Evolutionary conservation across 2,888 invertebrate genomes (phyloP), one percentile per base, ranked within the genome.

Genomic region (Caenorhabditis sulstoni): DNA sequence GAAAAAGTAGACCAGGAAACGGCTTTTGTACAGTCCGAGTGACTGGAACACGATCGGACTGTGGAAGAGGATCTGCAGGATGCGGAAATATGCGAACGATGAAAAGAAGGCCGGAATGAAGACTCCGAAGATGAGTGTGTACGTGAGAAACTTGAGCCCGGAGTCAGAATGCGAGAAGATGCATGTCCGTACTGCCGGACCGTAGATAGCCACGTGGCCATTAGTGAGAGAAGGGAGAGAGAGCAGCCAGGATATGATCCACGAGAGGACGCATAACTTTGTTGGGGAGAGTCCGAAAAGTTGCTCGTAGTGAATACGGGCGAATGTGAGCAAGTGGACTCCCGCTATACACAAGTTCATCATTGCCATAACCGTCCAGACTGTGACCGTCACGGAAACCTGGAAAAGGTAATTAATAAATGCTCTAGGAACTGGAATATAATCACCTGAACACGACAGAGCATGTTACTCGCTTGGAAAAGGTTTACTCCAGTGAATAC

Each of bases 321-420:
- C 90, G 68, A 90, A 90, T 5, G 90, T 90, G 14, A 90, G 80
- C 52, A 90, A 77, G 61, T 90, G 90, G 3, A 90, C 89, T 23
- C 90, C 90, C n/a, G 90, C 90, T 12, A 90, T 87, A 84, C 90
- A 89, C 20, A 90, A 74, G n/a, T 81, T 83, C 89, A 89, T 90
- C 82, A 86, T 84, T 35, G 88, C 83, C 58, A 87, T 83, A 0
- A 90, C 90, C 11, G 89, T 83, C 90, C 90, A 90, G 20, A 88
- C 82, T n/a, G 87, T 79, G 62, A 88, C 88, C 29, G 87, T 87
- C 4, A 89, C 41, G 12, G 89, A 87, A 0, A 88, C 88, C 89
- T 90, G 82, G 64, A 35, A 1, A 22, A 12, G 18, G 20, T n/a
- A n/a, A n/a, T n/a, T n/a, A n/a, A n/a, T n/a, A n/a, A n/a, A n/a